Conservation (phyloP, 2,888 invertebrate genomes). For the Dasypogon diadema region DNA sequence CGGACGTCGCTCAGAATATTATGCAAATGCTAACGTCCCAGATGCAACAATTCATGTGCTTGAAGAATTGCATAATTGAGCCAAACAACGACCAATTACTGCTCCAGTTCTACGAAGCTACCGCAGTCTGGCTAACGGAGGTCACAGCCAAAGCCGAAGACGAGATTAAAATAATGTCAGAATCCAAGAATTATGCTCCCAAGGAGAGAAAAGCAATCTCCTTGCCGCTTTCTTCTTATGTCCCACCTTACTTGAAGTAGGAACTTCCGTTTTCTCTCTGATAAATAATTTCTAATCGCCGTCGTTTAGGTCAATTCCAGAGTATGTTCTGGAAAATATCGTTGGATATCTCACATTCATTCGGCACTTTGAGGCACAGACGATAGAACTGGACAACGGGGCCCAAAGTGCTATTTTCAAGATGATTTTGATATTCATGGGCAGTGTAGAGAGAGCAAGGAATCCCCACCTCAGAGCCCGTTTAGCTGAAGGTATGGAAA, state of each 20-base stretch:
- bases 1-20: slow-evolving; percentile 75
- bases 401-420: slow-evolving; percentile 79
- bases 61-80: slow-evolving; percentile 82
- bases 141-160: slow-evolving; percentile 74
- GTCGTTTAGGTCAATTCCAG: slow-evolving; percentile 87
- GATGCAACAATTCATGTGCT: slow-evolving; percentile 75
- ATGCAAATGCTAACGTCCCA: slow-evolving; percentile 77
- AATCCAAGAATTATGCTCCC: slow-evolving; percentile 73
- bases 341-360: slow-evolving; percentile 84
- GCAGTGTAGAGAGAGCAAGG: slow-evolving; percentile 81
- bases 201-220: slow-evolving; percentile 69
- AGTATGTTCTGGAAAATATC: slow-evolving; percentile 90
- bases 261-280: too few relatives aligned
- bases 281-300: slow-evolving; percentile 56
- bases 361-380: slow-evolving; percentile 74
- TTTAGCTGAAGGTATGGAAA: slow-evolving; percentile 89
- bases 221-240: slow-evolving; percentile 75
- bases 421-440: slow-evolving; percentile 89
- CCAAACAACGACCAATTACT: slow-evolving; percentile 78
- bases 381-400: slow-evolving; percentile 76
- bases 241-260: slow-evolving; percentile 79
- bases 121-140: slow-evolving; percentile 88
- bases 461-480: slow-evolving; percentile 94
- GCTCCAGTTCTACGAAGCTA: slow-evolving; percentile 82
- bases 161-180: slow-evolving; percentile 62